A percentile compares a stretch with the other conserved stretches of the same genome.
Evolutionary conservation across 2,113 vertebrate genomes (phyloP).

Genomic region (Heliornis fulica): DNA sequence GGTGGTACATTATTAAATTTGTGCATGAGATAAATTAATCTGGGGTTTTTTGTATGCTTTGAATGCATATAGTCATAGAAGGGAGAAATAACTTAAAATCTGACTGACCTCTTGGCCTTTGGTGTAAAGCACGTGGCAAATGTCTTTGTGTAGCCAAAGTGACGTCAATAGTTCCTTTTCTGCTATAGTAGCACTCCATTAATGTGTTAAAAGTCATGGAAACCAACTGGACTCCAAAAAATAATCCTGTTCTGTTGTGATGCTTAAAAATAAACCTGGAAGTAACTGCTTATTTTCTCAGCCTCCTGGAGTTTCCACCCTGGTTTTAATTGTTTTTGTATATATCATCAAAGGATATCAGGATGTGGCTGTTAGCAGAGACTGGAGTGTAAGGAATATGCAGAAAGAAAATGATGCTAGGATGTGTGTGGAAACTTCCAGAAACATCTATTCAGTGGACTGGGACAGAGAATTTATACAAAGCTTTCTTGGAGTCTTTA

Average conservation of each 20-base stretch:
- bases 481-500: not conserved
- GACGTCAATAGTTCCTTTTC: not conserved
- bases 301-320: not conserved
- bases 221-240: not conserved
- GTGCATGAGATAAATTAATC: not conserved
- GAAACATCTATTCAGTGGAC: not conserved
- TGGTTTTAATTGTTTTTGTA: not conserved
- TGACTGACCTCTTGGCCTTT: not conserved
- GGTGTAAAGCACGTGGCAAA: not conserved
- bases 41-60: not conserved
- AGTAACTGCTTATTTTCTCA: not conserved
- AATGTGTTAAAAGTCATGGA: not conserved
- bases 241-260: not conserved
- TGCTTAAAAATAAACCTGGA: not conserved
- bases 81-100: not conserved
- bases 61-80: not conserved
- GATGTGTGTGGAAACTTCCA: not conserved
- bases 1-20: not conserved
- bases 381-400: not conserved
- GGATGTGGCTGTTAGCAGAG: not conserved
- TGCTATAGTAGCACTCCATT: not conserved
- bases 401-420: not conserved
- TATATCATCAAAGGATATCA: not conserved
- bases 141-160: not conserved
- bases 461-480: not conserved